Conservation (phyloP, 2,113 vertebrate genomes). For the Murina feae region DNA sequence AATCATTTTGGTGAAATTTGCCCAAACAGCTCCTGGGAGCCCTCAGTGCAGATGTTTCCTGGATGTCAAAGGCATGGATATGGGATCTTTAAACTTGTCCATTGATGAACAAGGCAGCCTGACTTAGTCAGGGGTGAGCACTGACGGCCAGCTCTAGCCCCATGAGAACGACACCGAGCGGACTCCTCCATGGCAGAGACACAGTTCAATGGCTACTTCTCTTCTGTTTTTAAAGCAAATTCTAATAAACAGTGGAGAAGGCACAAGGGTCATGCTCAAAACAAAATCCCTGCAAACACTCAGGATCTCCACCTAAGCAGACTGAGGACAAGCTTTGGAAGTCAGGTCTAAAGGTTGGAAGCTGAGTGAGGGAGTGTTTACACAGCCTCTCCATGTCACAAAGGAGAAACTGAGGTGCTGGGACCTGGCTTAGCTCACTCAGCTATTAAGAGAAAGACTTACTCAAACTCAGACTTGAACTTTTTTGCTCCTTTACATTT, state of each 20-base stretch:
- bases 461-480: neutral
- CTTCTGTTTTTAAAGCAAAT: neutral
- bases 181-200: neutral
- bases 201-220: neutral
- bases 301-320: neutral
- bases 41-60: neutral
- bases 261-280: neutral
- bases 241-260: neutral
- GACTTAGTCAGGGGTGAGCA: neutral
- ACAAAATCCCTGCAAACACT: neutral
- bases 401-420: neutral
- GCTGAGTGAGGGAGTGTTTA: no score
- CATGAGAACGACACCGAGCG: accelerated
- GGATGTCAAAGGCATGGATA: neutral
- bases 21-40: neutral
- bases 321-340: neutral
- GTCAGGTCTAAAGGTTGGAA: neutral
- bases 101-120: neutral
- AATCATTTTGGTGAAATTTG: neutral
- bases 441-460: neutral
- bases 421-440: neutral
- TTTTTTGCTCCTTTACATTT: neutral
- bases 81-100: neutral
- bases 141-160: no score
- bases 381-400: no score